Evolutionary conservation across 2,888 invertebrate species (phyloP).

Genomic region (Thera britannica): DNA sequence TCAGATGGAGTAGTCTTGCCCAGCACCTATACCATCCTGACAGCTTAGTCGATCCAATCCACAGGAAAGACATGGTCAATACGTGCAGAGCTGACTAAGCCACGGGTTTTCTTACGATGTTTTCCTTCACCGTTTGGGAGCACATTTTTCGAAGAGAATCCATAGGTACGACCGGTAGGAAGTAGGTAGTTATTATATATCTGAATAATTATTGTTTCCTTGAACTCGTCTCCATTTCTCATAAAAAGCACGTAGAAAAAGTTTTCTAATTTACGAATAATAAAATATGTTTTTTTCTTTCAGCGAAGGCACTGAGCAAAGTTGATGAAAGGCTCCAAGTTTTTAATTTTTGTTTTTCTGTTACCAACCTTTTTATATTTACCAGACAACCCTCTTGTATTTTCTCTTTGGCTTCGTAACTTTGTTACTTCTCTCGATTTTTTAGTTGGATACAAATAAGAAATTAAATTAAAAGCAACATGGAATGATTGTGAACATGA

Average conservation of each 20-base stretch:
- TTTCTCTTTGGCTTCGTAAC: slow-evolving; percentile 48
- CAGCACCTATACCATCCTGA: too few species aligned
- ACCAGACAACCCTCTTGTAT: slow-evolving; percentile 57
- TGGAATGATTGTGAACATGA: not conserved
- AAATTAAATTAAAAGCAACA: not conserved
- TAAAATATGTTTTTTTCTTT: slow-evolving; percentile 72
- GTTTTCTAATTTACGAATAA: slow-evolving; percentile 79
- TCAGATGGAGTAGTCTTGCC: too few species aligned
- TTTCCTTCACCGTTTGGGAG: too few species aligned
- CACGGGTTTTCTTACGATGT: too few species aligned
- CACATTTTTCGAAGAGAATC: too few species aligned
- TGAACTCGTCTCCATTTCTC: slow-evolving; percentile 57
- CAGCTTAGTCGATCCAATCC: too few species aligned
- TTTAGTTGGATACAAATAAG: slow-evolving; percentile 13
- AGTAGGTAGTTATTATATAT: slow-evolving; percentile 33
- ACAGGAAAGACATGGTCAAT: too few species aligned
- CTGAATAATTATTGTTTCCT: slow-evolving; percentile 51
- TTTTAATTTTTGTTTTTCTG: slow-evolving; percentile 74
- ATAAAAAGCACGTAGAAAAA: slow-evolving; percentile 66
- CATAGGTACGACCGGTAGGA: not conserved
- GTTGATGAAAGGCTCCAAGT: slow-evolving; percentile 73
- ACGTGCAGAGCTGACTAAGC: too few species aligned
- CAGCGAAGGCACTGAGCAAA: slow-evolving; percentile 66
- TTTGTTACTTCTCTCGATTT: slow-evolving; percentile 22
- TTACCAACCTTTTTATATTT: slow-evolving; percentile 67